Evolutionary conservation across 2,888 invertebrate genomes (phyloP).

Genomic region (Schizotus pectinicornis): DNA sequence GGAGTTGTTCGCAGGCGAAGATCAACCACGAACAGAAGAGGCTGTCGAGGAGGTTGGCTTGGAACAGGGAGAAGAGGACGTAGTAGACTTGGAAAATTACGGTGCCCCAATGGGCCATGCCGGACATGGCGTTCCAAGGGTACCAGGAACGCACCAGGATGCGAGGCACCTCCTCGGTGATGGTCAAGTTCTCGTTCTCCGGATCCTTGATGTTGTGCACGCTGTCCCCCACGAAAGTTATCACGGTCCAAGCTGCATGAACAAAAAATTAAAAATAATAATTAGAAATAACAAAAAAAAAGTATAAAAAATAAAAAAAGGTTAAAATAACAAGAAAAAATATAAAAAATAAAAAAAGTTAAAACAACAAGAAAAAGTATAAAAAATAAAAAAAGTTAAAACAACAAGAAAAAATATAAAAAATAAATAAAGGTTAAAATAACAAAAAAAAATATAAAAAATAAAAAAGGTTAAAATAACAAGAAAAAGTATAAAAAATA

Average conservation of each 20-base stretch:
- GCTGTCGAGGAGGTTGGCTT: slow-evolving; percentile 69
- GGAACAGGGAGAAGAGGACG: slow-evolving; percentile 55
- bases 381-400: too few relatives aligned
- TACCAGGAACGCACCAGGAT: slow-evolving; percentile 79
- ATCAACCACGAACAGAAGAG: slow-evolving; percentile 86
- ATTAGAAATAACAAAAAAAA: neutral
- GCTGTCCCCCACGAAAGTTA: slow-evolving; percentile 83
- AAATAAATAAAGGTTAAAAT: slow-evolving; percentile 1
- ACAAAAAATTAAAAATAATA: too few relatives aligned
- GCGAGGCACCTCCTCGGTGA: slow-evolving; percentile 72
- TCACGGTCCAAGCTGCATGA: slow-evolving; percentile 80
- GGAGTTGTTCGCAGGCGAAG: slow-evolving; percentile 85
- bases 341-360: too few relatives aligned
- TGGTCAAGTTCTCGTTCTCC: slow-evolving; percentile 72
- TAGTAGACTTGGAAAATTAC: slow-evolving; percentile 69
- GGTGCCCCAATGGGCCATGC: slow-evolving; percentile 70
- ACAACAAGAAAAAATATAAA: too few relatives aligned
- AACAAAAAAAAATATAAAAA: too few relatives aligned
- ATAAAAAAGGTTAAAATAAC: too few relatives aligned
- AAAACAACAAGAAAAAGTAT: too few relatives aligned
- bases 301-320: too few relatives aligned
- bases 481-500: too few relatives aligned
- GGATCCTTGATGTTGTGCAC: slow-evolving; percentile 70
- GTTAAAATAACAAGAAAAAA: slow-evolving; percentile 52
- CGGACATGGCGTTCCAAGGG: slow-evolving; percentile 76